A percentile compares a stretch with the other conserved stretches of the same genome.
These are phyloP conservation scores for Cryptotermes secundus DNA, from an alignment of 1,140 invertebrate genomes.

Conservation along the genomic window DNA sequence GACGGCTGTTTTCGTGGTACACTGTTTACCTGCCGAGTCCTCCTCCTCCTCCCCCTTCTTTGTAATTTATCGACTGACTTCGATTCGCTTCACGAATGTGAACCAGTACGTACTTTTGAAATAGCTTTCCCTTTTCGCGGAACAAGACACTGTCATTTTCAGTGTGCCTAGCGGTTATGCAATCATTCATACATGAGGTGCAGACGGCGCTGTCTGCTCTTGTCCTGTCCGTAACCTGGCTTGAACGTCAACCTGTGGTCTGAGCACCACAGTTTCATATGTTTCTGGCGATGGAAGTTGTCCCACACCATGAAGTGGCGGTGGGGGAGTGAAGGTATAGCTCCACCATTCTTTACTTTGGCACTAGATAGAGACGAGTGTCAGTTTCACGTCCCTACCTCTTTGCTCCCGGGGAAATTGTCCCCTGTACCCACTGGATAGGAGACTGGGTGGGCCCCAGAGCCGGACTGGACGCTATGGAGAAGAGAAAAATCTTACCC, in stretches of 20 bases:
- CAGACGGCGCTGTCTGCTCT: background rate
- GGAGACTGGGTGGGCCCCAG: too few relatives aligned
- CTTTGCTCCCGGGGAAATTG: too few relatives aligned
- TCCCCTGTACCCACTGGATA: too few relatives aligned
- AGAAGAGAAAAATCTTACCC: too few relatives aligned
- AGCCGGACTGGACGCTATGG: too few relatives aligned
- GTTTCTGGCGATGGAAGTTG: too few relatives aligned
- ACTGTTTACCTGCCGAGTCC: background rate
- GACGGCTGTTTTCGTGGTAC: background rate
- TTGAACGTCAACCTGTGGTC: background rate
- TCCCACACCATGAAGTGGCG: too few relatives aligned
- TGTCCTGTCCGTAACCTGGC: background rate
- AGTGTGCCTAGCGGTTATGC: background rate
- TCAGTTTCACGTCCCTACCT: too few relatives aligned
- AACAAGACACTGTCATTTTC: background rate
- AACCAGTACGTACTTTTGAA: background rate
- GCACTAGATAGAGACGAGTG: too few relatives aligned
- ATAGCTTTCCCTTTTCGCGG: constrained; percentile 3
- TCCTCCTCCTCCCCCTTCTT: background rate
- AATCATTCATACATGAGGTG: background rate
- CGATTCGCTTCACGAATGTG: background rate
- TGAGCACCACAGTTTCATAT: background rate
- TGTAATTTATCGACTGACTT: background rate
- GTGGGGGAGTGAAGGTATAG: too few relatives aligned
- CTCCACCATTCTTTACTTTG: too few relatives aligned